These are phyloP conservation scores for Polia nebulosa DNA, from an alignment of 2,888 invertebrate genomes.

Conservation along the genomic window DNA sequence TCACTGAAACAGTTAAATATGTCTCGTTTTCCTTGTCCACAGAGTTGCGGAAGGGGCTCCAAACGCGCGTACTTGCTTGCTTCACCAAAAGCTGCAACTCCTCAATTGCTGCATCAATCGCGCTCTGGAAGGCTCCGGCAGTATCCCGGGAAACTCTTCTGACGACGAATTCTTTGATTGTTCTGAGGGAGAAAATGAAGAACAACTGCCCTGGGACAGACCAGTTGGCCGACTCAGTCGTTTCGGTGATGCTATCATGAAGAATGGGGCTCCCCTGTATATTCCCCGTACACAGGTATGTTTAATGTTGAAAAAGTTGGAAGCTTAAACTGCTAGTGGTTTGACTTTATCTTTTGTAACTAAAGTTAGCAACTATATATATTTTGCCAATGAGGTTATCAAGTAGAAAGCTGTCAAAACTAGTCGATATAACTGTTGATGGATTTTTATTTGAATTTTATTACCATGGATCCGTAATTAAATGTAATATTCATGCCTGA, in stretches of 20 bases:
- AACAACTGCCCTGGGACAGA: conserved; percentile 84
- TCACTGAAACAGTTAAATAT: background rate
- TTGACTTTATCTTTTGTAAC: background rate
- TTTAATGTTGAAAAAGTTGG: conserved; percentile 1
- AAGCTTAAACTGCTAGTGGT: background rate
- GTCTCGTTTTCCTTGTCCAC: conserved; percentile 75
- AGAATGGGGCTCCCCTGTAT: conserved; percentile 85
- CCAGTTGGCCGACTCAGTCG: conserved; percentile 83
- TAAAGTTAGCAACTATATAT: conserved; percentile 22
- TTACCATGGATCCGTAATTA: conserved; percentile 20
- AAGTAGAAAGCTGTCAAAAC: conserved; percentile 61
- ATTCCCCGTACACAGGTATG: conserved; percentile 85
- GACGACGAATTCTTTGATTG: conserved; percentile 96
- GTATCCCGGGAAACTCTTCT: conserved; percentile 78
- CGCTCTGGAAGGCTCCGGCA: conserved; percentile 85
- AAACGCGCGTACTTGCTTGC: conserved; percentile 96
- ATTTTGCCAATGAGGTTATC: conserved; percentile 46
- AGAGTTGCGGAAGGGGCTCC: conserved; percentile 96
- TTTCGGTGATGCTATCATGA: conserved; percentile 82
- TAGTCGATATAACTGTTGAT: conserved; percentile 55
- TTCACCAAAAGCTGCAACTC: conserved; percentile 98
- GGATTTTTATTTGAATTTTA: conserved; percentile 41
- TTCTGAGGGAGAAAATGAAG: conserved; percentile 91
- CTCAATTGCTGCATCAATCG: conserved; percentile 95
- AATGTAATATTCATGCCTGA: conserved; percentile 31